These are phyloP conservation scores for Heliconius charithonia DNA, from an alignment of 2,888 invertebrate genomes.

Conservation along the genomic window DNA sequence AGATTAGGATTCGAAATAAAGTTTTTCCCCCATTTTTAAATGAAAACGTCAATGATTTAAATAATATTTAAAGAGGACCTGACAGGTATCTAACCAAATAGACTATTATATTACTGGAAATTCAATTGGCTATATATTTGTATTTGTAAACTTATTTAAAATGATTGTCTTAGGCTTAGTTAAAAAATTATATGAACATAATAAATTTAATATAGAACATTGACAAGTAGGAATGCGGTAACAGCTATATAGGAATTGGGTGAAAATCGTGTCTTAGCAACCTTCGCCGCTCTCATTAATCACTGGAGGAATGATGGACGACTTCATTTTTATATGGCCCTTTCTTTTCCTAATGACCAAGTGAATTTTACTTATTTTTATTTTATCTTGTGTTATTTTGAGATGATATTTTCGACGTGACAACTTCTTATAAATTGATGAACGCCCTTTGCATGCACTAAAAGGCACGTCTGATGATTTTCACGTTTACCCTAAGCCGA, in stretches of 20 bases:
- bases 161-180: background rate
- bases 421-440: too few species aligned
- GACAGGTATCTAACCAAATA: too few species aligned
- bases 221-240: conserved; percentile 9
- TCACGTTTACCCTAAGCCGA: too few species aligned
- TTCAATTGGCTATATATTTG: background rate
- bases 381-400: background rate
- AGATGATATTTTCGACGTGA: background rate
- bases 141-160: background rate
- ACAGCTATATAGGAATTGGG: conserved; percentile 12
- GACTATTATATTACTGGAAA: too few species aligned
- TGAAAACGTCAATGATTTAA: too few species aligned
- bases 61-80: too few species aligned
- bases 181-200: background rate
- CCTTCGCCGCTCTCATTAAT: conserved; percentile 19
- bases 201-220: background rate
- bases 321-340: conserved; percentile 20
- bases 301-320: conserved; percentile 23
- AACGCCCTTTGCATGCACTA: too few species aligned
- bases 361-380: conserved; percentile 17
- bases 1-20: too few species aligned
- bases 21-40: too few species aligned
- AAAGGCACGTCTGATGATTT: too few species aligned
- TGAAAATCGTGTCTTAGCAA: conserved; percentile 13
- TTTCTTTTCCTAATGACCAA: conserved; percentile 19